Conservation (phyloP, 2,888 invertebrate genomes). For the Nemotelus nigrinus region DNA sequence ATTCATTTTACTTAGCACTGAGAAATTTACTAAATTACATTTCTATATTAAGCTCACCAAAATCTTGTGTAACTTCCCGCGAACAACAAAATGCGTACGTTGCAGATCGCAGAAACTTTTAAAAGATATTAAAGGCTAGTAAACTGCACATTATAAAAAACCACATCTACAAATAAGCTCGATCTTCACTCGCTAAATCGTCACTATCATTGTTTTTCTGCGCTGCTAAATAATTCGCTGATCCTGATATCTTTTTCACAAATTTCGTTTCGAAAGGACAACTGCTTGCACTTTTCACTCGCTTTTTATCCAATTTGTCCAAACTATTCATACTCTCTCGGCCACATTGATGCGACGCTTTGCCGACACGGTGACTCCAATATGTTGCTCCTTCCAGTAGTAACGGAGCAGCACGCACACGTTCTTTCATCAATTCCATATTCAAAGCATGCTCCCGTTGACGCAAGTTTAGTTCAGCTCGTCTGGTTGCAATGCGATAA, state of each 20-base stretch:
- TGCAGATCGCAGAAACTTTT: too few species aligned
- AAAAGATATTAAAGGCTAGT: too few species aligned
- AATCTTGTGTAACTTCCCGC: too few species aligned
- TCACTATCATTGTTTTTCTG: conserved; percentile 56
- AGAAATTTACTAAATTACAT: too few species aligned
- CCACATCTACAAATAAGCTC: conserved; percentile 58
- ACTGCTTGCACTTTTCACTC: conserved; percentile 34
- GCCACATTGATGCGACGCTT: conserved; percentile 59
- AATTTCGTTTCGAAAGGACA: conserved; percentile 21
- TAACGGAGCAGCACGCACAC: conserved; percentile 63
- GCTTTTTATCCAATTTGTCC: conserved; percentile 20
- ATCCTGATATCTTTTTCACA: conserved; percentile 10
- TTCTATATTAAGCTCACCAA: too few species aligned
- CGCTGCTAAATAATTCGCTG: background rate
- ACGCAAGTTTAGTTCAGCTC: conserved; percentile 62
- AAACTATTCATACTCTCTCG: conserved; percentile 56
- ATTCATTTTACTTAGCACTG: too few species aligned
- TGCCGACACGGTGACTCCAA: conserved; percentile 61
- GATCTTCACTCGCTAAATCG: conserved; percentile 61
- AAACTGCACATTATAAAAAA: too few species aligned
- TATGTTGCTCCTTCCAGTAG: conserved; percentile 61
- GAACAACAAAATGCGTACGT: too few species aligned
- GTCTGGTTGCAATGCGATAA: conserved; percentile 62
- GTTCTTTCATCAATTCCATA: conserved; percentile 63
- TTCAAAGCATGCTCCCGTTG: conserved; percentile 62